Conservation (phyloP, 2,797 vertebrate species). For the Ibycter americanus region DNA sequence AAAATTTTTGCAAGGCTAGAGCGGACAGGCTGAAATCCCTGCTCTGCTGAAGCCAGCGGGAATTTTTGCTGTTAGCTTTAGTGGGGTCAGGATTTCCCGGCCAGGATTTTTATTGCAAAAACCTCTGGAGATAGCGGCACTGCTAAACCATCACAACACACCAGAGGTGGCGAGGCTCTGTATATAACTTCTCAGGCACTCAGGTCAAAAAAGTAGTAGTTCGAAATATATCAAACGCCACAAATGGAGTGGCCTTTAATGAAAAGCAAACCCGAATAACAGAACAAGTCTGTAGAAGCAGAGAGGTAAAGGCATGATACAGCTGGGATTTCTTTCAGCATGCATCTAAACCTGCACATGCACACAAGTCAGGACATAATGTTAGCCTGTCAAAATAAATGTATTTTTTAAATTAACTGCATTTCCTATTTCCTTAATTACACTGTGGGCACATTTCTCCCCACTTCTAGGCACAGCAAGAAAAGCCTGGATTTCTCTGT, state of each 20-base stretch:
- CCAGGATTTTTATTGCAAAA: background rate
- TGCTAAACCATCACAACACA: background rate
- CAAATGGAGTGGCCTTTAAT: background rate
- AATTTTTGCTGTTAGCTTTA: background rate
- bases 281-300: background rate
- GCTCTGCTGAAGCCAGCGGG: background rate
- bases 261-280: background rate
- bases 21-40: background rate
- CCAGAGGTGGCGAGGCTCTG: background rate
- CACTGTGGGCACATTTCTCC: background rate
- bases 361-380: background rate
- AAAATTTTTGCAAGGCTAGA: background rate
- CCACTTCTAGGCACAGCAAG: background rate
- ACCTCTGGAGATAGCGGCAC: background rate
- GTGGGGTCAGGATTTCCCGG: background rate
- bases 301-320: background rate
- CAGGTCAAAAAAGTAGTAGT: background rate
- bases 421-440: background rate
- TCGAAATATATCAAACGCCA: background rate
- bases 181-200: background rate
- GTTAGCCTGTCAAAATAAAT: background rate
- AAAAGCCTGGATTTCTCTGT: background rate
- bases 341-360: background rate
- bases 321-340: background rate
- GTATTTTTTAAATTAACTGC: background rate